Evolutionary conservation across 2,888 invertebrate genomes (phyloP), one percentile per base, ranked within the genome.

Genomic region (Microplitis manilae): DNA sequence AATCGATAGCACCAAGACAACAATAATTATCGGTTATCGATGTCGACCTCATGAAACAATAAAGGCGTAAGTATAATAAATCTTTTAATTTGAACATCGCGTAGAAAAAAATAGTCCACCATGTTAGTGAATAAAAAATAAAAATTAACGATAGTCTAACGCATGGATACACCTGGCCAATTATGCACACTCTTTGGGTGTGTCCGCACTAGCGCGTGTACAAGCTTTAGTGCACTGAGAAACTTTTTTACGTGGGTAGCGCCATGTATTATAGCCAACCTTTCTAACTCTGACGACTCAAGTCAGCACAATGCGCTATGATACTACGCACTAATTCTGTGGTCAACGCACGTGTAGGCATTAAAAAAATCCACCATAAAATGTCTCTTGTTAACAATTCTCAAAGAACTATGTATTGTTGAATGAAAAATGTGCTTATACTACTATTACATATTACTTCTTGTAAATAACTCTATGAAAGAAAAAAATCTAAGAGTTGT

Each of bases 281-380:
- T 77, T 73, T 62, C 70, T 74, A 61, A 73, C 68, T 70, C 67
- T 71, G 77, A 77, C 77, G 67, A 77, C 50, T 68, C 50, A 68
- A 73, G 68, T 68, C 71, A 64, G 65, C 62, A 41, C 59, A 40
- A 70, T 59, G 17, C 13, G 39, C 59, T 68, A 61, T 73, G 64
- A 68, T 69, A 77, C 84, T 81, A 83, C 84, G 84, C 84, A 85
- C 82, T 86, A 86, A 86, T 86, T 76, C 83, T 80, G 68, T 69
- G 64, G 30, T 64, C 70, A 80, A 83, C 80, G 80, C 81, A 83
- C 72, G 50, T 50, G 50, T 50, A 50, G 8, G 50, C 50, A 50
- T 50, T 50, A 13, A 50, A 50, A 50, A 50, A 50, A 50, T 50
- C 13, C 13, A 50, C 13, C 50, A 50, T 50, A 8, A 50, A 50